Base-by-base conservation (phyloP, 2,888 invertebrate genomes). In the Celastrina argiolus region DNA sequence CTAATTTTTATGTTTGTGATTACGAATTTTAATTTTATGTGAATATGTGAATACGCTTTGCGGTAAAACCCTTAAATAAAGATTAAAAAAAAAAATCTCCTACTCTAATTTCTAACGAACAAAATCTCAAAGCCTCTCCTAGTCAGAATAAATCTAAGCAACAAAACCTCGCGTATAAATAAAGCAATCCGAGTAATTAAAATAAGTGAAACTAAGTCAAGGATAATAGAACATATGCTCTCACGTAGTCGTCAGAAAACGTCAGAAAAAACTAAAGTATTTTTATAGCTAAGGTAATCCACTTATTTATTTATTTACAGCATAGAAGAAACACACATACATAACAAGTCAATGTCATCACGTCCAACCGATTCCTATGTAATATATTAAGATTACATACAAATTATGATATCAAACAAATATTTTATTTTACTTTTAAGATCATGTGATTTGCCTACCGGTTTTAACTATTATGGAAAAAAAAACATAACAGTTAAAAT, bases 201-300 rank as follows among this genome's bases (percentile, higher is more conserved):
- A 59, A 79, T 76, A 71, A 65, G 74, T 73, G 56, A 66, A 83
- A 79, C 76, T 83, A 74, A 81, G 80, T 78, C 81, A 81, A 79
- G 76, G 76, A 76, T 75, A 79, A 76, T 74, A 74, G 78, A 76
- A 74, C 74, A 73, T 70, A 71, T 74, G 74, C 73, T 73, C 73
- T 31, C 39, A 39, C 59, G 41, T 56, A 45, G n/a, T n/a, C n/a
- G n/a, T n/a, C n/a, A n/a, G n/a, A 51, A n/a, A 31, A 31, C 58
- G 65, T 6, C 39, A 65, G 56, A 66, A 66, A 66, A 64, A 66
- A 66, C 58, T 66, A 59, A 59, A 26, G 61, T 61, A 61, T 61
- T 61, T 61, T 64, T 64, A 64, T 64, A 64, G 42, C 42, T 16
- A 42, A 45, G 45, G 45, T 64, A 45, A 64, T 64, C 45, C 26